Conservation (phyloP, 1,140 invertebrate species). For the Coptotermes formosanus region DNA sequence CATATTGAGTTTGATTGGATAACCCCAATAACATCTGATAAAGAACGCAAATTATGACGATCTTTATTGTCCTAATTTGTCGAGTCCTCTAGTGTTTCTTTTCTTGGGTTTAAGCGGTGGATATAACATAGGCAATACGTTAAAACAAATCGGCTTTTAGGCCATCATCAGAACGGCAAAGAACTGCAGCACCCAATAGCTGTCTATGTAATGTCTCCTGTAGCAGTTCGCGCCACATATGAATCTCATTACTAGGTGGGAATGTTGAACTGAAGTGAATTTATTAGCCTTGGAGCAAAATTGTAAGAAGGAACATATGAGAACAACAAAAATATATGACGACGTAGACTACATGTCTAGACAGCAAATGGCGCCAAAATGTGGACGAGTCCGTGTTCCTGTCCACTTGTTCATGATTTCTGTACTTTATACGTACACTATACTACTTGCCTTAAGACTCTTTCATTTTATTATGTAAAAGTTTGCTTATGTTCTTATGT, state of each 20-base stretch:
- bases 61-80: too few relatives aligned
- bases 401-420: neutral
- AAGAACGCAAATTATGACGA: too few relatives aligned
- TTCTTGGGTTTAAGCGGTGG: too few relatives aligned
- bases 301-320: neutral
- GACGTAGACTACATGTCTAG: neutral
- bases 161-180: too few relatives aligned
- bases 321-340: neutral
- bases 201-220: too few relatives aligned
- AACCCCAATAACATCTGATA: too few relatives aligned
- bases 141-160: too few relatives aligned
- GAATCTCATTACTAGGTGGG: neutral
- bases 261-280: neutral
- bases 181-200: too few relatives aligned
- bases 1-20: too few relatives aligned
- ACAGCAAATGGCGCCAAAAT: neutral
- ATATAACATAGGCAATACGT: too few relatives aligned
- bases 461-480: neutral
- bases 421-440: neutral
- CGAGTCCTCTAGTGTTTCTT: too few relatives aligned
- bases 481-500: neutral
- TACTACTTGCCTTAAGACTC: neutral
- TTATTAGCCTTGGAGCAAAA: neutral
- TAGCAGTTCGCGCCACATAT: too few relatives aligned
- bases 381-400: neutral